phyloP scores from a whole-genome alignment of 2,113 vertebrate genomes.

The Xiphias gladius region DNA sequence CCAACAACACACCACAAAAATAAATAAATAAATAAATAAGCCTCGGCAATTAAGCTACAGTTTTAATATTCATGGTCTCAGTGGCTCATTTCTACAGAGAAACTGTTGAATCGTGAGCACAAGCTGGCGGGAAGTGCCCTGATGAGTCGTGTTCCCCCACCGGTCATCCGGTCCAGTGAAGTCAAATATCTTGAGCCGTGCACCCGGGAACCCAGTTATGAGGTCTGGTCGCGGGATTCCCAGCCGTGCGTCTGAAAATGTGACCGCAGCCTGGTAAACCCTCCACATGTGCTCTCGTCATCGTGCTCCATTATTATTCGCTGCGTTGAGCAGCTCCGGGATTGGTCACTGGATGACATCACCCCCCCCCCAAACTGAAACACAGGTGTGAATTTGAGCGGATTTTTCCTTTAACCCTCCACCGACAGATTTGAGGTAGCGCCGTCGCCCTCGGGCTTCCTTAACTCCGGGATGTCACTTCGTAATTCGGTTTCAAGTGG shows the following conservation, averaged over 20 bases:
- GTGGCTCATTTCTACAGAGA: neutral
- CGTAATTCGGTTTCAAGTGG: too few species aligned
- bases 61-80: neutral
- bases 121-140: neutral
- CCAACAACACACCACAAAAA: slow-evolving; percentile 14
- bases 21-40: neutral
- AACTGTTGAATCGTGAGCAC: neutral
- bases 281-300: neutral
- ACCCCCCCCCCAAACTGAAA: neutral
- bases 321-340: neutral
- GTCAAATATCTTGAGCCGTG: neutral
- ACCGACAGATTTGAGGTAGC: neutral
- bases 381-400: neutral
- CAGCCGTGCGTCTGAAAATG: neutral
- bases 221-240: neutral
- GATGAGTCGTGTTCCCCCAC: neutral
- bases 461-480: too few species aligned
- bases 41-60: neutral
- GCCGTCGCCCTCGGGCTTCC: too few species aligned
- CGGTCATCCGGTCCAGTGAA: neutral
- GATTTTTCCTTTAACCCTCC: neutral
- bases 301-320: neutral
- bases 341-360: neutral
- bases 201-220: neutral
- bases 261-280: neutral